phyloP scores from a whole-genome alignment of 2,888 invertebrate genomes.

The Eudasyphora cyanicolor region DNA sequence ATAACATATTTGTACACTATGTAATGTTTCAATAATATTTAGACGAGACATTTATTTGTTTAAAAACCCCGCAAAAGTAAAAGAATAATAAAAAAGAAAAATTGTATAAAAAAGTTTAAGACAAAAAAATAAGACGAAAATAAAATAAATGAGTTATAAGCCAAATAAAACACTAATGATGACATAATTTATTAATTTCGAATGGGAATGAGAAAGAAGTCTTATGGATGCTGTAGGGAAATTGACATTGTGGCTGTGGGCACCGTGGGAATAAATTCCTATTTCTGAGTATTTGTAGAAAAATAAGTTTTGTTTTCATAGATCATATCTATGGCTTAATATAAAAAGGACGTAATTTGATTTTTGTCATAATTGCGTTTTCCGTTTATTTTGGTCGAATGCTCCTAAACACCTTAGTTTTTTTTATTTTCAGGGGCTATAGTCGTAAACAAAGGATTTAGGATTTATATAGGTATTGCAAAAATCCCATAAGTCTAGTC shows the following conservation, averaged over 20 bases:
- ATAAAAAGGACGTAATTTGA: too few relatives aligned
- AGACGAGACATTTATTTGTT: background rate
- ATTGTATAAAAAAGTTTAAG: constrained; percentile 39
- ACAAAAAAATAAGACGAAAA: constrained; percentile 33
- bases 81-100: constrained; percentile 45
- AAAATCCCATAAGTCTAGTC: too few relatives aligned
- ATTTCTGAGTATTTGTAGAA: background rate
- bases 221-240: background rate
- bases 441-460: too few relatives aligned
- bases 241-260: background rate
- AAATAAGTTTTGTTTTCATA: background rate
- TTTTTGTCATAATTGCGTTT: too few relatives aligned
- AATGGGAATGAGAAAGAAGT: constrained; percentile 7
- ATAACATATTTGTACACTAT: background rate
- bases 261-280: background rate
- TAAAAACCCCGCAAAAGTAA: constrained; percentile 56
- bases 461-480: too few relatives aligned
- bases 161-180: constrained; percentile 67
- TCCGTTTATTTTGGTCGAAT: too few relatives aligned
- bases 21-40: background rate
- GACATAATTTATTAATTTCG: constrained; percentile 67
- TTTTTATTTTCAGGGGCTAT: too few relatives aligned
- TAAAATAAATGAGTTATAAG: constrained; percentile 67
- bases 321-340: too few relatives aligned
- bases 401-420: too few relatives aligned